Evolutionary conservation across 2,888 invertebrate species (phyloP).

Genomic region (Dasysyrphus albostriatus): DNA sequence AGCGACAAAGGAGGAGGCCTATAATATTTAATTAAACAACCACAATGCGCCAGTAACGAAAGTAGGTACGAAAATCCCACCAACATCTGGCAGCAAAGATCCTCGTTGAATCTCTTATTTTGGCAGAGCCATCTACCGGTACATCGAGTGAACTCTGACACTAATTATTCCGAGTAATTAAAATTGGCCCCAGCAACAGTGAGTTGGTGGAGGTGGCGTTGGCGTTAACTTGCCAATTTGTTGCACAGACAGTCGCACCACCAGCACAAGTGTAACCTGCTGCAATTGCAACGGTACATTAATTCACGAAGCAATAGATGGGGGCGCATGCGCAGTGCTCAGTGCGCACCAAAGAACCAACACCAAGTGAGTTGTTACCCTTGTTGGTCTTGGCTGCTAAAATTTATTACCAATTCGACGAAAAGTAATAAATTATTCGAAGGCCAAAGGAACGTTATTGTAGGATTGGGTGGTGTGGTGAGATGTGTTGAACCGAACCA

Average conservation of each 20-base stretch:
- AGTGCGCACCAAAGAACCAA: constrained; percentile 23
- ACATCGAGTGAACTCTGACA: constrained; percentile 66
- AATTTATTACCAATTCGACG: constrained; percentile 75
- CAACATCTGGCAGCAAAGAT: constrained; percentile 24
- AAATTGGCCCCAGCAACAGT: constrained; percentile 39
- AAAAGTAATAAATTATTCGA: constrained; percentile 74
- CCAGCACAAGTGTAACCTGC: constrained; percentile 7
- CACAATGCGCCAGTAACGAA: constrained; percentile 20
- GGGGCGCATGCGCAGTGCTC: constrained; percentile 10
- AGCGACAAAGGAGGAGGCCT: constrained; percentile 50
- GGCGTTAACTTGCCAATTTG: constrained; percentile 67
- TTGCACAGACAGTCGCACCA: constrained; percentile 23
- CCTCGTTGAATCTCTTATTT: constrained; percentile 40
- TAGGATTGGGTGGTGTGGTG: constrained; percentile 34
- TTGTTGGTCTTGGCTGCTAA: constrained; percentile 65
- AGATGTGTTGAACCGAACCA: constrained; percentile 33
- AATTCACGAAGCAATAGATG: constrained; percentile 18
- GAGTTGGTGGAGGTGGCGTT: constrained; percentile 37
- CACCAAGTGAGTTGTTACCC: constrained; percentile 70
- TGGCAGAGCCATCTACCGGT: constrained; percentile 46
- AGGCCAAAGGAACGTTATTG: constrained; percentile 63
- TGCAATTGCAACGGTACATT: constrained; percentile 1
- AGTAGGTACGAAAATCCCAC: constrained; percentile 11
- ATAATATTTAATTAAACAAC: constrained; percentile 65
- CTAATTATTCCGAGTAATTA: constrained; percentile 75